A percentile compares a stretch with the other conserved stretches of the same genome.
Conservation (phyloP, 2,113 vertebrate species). For the Xyrauchen texanus region DNA sequence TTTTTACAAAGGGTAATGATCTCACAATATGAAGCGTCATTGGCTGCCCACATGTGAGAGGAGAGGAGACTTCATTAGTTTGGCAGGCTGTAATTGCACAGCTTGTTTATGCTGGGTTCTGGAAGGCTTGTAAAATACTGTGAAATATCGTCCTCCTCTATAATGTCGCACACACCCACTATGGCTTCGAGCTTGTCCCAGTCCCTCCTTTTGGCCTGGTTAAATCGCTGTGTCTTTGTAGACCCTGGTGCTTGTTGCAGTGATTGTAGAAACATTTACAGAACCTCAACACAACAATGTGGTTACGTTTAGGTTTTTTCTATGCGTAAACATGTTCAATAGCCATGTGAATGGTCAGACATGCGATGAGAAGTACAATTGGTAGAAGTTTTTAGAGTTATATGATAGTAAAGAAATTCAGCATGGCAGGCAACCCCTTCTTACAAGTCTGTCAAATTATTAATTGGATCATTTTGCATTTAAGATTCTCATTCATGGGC, state of each 20-base stretch:
- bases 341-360: neutral
- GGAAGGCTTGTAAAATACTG: constrained; percentile 20
- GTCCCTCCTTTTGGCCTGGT: neutral
- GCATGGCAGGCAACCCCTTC: too few relatives aligned
- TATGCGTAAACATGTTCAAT: neutral
- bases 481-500: too few relatives aligned
- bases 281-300: neutral
- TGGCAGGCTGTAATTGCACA: constrained; percentile 20
- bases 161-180: constrained; percentile 36
- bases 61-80: constrained; percentile 34
- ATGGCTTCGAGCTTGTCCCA: constrained; percentile 9
- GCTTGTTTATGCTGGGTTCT: constrained; percentile 9
- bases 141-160: constrained; percentile 39
- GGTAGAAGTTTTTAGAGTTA: too few relatives aligned
- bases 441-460: too few relatives aligned
- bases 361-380: too few relatives aligned
- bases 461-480: too few relatives aligned
- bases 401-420: too few relatives aligned
- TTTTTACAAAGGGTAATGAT: constrained; percentile 25
- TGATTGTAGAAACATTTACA: neutral
- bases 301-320: neutral
- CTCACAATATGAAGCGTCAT: constrained; percentile 6
- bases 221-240: constrained; percentile 21
- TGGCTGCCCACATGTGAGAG: neutral
- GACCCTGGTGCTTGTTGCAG: constrained; percentile 7